Base-by-base conservation (phyloP, 2,797 vertebrate genomes). In the Trichosurus vulpecula region DNA sequence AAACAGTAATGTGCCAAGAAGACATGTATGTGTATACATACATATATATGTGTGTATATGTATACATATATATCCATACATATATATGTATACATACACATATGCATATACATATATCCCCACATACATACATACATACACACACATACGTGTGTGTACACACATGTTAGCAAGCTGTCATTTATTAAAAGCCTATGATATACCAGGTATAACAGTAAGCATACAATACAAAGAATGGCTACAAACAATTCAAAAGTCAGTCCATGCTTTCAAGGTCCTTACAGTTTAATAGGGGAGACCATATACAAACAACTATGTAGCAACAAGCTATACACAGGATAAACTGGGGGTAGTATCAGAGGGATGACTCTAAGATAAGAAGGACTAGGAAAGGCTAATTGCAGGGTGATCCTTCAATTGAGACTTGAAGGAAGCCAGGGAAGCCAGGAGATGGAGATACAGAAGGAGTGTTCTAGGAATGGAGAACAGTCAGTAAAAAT, bases 81-180 rank as follows among this genome's bases (percentile, higher is more conserved):
- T 11, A 19, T 25, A 9, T 25, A 1, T 81, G 1, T 9, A 9
- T 47, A 41, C 5, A 9, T 81, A n/a, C 35, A 4, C n/a, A 5
- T 66, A 35, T n/a, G 1, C 6, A 5, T n/a, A 16, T n/a, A 14
- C 30, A 35, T 9, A 16, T 19, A 16, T n/a, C 35, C n/a, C n/a
- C 3, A 19, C 9, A 9, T 9, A 19, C 2, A 22, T 9, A 19
- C 2, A 22, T 11, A 19, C 11, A 9, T 25, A 0, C 47, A 2
- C 3, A 9, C 27, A 41, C 5, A 9, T 81, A n/a, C n/a, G n/a
- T n/a, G n/a, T n/a, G n/a, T 22, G 1, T 6, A n/a, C 4, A 16
- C 1, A 35, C 35, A 31, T 31, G 35, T 41, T 47, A 81, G n/a
- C 47, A 81, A 81, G 9, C n/a, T 81, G 19, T 81, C 19, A 81